Evolutionary conservation across 23 tunicate species (phyloP), one percentile per base, ranked within the genome.

Genomic region (Trididemnum nubilum): DNA sequence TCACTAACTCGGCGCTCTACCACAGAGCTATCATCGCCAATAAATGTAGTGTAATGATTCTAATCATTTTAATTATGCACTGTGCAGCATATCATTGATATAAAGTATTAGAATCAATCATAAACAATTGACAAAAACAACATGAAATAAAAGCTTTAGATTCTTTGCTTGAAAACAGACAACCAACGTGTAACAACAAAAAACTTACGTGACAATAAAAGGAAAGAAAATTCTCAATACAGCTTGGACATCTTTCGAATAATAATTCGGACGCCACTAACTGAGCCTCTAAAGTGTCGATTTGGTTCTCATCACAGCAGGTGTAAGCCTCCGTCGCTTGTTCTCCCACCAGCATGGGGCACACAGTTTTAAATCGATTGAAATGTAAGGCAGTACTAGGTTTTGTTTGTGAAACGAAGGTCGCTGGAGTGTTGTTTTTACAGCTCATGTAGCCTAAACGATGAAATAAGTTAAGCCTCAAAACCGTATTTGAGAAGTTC

Each of bases 171-270:
- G n/a, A n/a, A n/a, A n/a, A n/a, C n/a, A n/a, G n/a, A n/a, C n/a
- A n/a, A n/a, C n/a, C n/a, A n/a, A n/a, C n/a, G n/a, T n/a, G n/a
- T n/a, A n/a, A n/a, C n/a, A n/a, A n/a, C n/a, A n/a, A n/a, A n/a
- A n/a, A 15, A 59, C 81, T 85, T 65, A 92, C 92, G 30, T 84
- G 72, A 37, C 99, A 96, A 75, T 86, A 89, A 21, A 90, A 51
- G 29, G 79, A 72, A 1, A 70, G 27, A 34, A 87, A 88, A 58
- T 96, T 96, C 32, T 70, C 61, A 22, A 64, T 49, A 71, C 99
- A 96, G 63, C 97, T 92, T 0, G 99, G 99, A 57, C 99, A 96
- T 44, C 99, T 57, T 27, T 59, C 59, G 49, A 96, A 87, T 9
- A 96, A 60, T 0, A 91, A 78, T 33, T 36, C 84, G 27, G 90